A percentile compares a stretch with the other conserved stretches of the same genome.
Conservation (phyloP, 2,113 vertebrate genomes). For the Phylloscopus trochilus region DNA sequence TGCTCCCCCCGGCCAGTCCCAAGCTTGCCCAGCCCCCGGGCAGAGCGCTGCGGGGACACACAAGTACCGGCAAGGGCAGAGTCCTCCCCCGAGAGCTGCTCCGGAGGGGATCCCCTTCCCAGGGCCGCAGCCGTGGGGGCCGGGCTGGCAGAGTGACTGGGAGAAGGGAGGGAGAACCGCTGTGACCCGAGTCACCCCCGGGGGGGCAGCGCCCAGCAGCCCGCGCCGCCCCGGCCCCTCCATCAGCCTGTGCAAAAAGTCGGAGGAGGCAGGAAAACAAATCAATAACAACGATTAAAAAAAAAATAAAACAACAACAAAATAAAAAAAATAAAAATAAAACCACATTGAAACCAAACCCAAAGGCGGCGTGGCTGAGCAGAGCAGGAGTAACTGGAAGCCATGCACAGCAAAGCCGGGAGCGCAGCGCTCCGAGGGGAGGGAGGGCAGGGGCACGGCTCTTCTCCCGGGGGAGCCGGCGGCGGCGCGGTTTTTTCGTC, state of each 20-base stretch:
- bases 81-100: not conserved
- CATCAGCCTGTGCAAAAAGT: not conserved
- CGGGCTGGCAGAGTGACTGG: not conserved
- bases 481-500: not conserved
- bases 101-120: not conserved
- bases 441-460: not conserved
- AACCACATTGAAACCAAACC: conserved; percentile 60
- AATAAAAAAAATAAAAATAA: not conserved
- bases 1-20: not conserved
- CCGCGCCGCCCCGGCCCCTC: not conserved
- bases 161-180: not conserved
- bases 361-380: conserved; percentile 32
- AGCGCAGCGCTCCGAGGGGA: not conserved
- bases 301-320: not conserved
- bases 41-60: not conserved
- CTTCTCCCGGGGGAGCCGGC: conserved; percentile 1
- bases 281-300: not conserved
- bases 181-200: not conserved
- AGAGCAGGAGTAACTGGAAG: conserved; percentile 36
- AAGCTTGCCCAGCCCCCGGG: accelerated
- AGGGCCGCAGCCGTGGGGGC: not conserved
- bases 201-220: not conserved
- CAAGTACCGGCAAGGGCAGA: not conserved
- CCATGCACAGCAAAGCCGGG: conserved; percentile 65
- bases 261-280: not conserved